phyloP scores from a whole-genome alignment of 2,113 vertebrate genomes.

The Vulpes lagopus region DNA sequence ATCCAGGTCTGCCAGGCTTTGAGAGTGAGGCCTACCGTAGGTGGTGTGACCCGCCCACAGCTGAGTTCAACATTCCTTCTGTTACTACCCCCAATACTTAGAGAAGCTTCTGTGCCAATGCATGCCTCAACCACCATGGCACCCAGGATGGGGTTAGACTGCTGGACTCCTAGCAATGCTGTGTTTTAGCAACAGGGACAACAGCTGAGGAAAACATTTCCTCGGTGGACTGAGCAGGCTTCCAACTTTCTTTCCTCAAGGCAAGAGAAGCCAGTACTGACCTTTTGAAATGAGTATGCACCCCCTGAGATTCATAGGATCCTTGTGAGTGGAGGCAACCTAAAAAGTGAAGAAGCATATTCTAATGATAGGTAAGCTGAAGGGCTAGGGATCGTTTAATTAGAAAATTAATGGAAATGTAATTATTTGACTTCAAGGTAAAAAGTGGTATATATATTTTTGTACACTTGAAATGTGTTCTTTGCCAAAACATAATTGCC shows the following conservation, averaged over 20 bases:
- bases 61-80: background rate
- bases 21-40: background rate
- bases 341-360: background rate
- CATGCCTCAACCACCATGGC: background rate
- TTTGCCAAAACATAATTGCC: constrained; percentile 51
- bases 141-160: background rate
- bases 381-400: constrained; percentile 19
- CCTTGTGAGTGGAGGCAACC: background rate
- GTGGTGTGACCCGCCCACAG: background rate
- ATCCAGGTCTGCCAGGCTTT: background rate
- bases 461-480: constrained; percentile 38
- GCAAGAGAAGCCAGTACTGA: background rate
- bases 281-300: background rate
- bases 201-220: constrained; percentile 70
- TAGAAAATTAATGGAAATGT: constrained; percentile 48
- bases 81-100: background rate
- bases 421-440: constrained; percentile 44
- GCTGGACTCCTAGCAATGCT: background rate
- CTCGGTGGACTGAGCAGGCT: constrained; percentile 17
- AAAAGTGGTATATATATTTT: background rate
- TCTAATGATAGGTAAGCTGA: constrained; percentile 28
- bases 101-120: background rate
- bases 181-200: constrained; percentile 35
- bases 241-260: constrained; percentile 64
- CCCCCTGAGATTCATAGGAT: background rate